A percentile compares a stretch with the other conserved stretches of the same genome.
Conservation (phyloP, 2,113 vertebrate species). For the Tupaia chinensis region DNA sequence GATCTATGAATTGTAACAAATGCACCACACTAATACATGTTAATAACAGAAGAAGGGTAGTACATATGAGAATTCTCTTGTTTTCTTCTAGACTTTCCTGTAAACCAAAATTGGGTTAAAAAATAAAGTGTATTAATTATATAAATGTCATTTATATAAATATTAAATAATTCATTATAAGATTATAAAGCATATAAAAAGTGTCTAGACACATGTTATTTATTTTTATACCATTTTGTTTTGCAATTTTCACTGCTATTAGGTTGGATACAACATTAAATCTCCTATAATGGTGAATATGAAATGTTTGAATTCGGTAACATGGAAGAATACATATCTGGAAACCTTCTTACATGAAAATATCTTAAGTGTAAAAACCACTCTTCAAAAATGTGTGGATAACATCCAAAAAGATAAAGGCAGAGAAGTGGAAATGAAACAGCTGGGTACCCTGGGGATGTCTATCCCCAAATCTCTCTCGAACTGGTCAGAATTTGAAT, state of each 20-base stretch:
- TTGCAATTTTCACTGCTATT: not conserved
- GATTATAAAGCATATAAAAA: not conserved
- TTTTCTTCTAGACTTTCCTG: not conserved
- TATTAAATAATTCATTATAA: not conserved
- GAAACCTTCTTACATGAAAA: not conserved
- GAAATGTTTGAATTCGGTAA: conserved; percentile 11
- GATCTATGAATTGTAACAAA: not conserved
- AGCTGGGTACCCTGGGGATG: not conserved
- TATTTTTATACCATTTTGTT: not conserved
- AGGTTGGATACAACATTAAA: not conserved
- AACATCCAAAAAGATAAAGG: not conserved
- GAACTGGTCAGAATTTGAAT: not conserved
- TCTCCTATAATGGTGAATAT: not conserved
- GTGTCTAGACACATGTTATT: not conserved
- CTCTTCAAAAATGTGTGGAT: not conserved
- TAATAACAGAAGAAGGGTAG: not conserved
- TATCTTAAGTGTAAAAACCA: not conserved
- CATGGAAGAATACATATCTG: not conserved
- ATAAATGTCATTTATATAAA: conserved; percentile 21
- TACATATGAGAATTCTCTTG: not conserved
- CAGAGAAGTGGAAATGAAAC: not conserved
- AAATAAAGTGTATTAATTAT: not conserved
- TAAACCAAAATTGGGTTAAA: not conserved
- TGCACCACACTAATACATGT: not conserved
- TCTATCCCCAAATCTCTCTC: not conserved